phyloP scores from a whole-genome alignment of 2,113 vertebrate species.

The Microcebus murinus region DNA sequence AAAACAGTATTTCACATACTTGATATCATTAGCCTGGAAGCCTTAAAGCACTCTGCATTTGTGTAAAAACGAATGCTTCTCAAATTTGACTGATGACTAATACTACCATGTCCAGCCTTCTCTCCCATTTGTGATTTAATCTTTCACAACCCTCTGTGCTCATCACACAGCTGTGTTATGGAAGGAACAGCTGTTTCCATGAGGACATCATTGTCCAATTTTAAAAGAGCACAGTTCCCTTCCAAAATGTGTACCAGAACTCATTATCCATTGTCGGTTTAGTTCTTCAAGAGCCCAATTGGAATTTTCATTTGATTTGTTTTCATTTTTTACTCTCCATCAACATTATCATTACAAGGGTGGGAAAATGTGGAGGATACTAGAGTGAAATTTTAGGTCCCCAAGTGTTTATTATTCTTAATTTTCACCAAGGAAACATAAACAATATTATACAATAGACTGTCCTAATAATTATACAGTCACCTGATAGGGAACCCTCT shows the following conservation, averaged over 20 bases:
- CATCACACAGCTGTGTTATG: slow-evolving; percentile 61
- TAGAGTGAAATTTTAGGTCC: not conserved
- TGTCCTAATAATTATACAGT: not conserved
- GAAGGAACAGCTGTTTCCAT: slow-evolving; percentile 71
- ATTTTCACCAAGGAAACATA: slow-evolving; percentile 10
- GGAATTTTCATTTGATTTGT: not conserved
- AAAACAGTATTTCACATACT: slow-evolving; percentile 52
- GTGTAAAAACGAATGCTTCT: slow-evolving; percentile 68
- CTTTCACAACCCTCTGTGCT: slow-evolving; percentile 65
- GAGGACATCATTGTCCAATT: slow-evolving; percentile 53
- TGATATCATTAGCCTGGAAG: slow-evolving; percentile 57
- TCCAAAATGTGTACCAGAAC: slow-evolving; percentile 61
- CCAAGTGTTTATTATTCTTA: not conserved
- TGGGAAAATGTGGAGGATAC: not conserved
- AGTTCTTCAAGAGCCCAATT: slow-evolving; percentile 19
- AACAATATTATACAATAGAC: not conserved
- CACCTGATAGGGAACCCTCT: not conserved
- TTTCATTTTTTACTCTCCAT: slow-evolving; percentile 45
- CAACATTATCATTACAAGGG: not conserved
- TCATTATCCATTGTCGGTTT: slow-evolving; percentile 28
- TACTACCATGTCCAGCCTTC: slow-evolving; percentile 52
- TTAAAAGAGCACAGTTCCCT: slow-evolving; percentile 54
- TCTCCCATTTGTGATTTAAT: slow-evolving; percentile 78
- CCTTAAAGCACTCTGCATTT: slow-evolving; percentile 57
- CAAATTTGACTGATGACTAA: slow-evolving; percentile 84